phyloP scores from a whole-genome alignment of 2,888 invertebrate genomes.

The Tridacna gigas region DNA sequence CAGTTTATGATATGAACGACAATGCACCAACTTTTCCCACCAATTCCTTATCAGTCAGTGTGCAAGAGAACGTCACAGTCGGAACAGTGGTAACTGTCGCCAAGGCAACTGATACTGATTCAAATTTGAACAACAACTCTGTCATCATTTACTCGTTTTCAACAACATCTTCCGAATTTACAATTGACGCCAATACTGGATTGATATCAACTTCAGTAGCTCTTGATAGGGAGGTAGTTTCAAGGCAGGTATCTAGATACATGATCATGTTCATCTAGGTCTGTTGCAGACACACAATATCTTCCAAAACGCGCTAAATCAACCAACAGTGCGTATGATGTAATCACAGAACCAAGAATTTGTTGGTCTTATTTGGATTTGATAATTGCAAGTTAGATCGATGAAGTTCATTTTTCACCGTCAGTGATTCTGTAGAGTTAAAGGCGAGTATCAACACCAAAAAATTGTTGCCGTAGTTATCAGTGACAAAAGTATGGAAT shows the following conservation, averaged over 20 bases:
- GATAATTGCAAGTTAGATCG: no score
- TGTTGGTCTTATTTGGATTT: no score
- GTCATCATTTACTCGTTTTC: slow-evolving; percentile 66
- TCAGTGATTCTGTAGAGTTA: no score
- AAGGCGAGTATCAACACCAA: no score
- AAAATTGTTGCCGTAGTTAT: no score
- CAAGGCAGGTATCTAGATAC: slow-evolving; percentile 37
- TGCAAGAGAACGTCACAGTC: slow-evolving; percentile 67
- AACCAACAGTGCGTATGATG: no score
- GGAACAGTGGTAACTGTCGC: slow-evolving; percentile 68
- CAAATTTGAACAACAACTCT: slow-evolving; percentile 72
- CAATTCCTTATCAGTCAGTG: slow-evolving; percentile 59
- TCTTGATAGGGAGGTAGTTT: slow-evolving; percentile 76
- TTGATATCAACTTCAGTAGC: slow-evolving; percentile 62
- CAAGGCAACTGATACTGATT: slow-evolving; percentile 72
- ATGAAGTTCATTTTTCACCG: no score
- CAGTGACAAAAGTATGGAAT: no score
- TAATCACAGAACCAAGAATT: no score
- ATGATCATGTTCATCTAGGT: no score
- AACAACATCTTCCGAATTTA: slow-evolving; percentile 61
- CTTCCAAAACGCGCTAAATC: no score
- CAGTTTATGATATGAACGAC: slow-evolving; percentile 75
- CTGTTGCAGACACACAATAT: no score
- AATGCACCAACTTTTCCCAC: slow-evolving; percentile 71
- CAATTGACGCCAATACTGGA: slow-evolving; percentile 67